A percentile compares a stretch with the other conserved stretches of the same genome.
Conservation (phyloP, 92 coral and sea anemone genomes). For the Paramuricea clavata region DNA sequence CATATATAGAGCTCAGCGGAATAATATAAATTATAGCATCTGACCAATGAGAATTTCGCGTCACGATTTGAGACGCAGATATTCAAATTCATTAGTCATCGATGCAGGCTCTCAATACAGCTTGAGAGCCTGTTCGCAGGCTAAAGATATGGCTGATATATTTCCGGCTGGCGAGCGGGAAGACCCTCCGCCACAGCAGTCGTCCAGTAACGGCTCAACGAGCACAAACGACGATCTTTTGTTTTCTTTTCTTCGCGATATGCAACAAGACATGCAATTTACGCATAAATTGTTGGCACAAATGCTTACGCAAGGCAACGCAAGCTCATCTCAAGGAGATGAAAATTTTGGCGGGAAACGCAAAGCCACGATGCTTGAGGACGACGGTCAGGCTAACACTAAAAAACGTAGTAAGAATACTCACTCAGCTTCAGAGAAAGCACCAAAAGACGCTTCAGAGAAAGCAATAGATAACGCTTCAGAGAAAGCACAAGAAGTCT, state of each 20-base stretch:
- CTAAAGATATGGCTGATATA: too few relatives aligned
- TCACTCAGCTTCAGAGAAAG: constrained; percentile 13
- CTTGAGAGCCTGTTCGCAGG: too few relatives aligned
- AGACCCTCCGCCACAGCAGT: constrained; percentile 7
- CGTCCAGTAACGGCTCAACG: background rate
- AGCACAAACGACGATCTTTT: background rate
- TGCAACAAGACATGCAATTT: background rate
- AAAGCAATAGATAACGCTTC: background rate
- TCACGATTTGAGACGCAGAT: too few relatives aligned
- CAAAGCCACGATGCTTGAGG: background rate
- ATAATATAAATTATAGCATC: too few relatives aligned
- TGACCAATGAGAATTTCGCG: too few relatives aligned
- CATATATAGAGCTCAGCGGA: too few relatives aligned
- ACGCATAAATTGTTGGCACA: background rate
- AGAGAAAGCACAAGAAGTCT: background rate
- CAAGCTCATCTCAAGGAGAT: constrained; percentile 1
- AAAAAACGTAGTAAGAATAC: background rate
- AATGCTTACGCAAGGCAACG: background rate
- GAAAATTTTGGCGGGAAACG: constrained; percentile 17
- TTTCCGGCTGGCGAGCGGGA: background rate
- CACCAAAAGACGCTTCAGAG: background rate
- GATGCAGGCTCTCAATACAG: too few relatives aligned
- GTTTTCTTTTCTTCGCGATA: background rate
- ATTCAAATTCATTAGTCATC: too few relatives aligned
- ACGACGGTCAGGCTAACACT: background rate